These are phyloP conservation scores for Ascaphus truei DNA, from an alignment of 2,113 vertebrate genomes.

Conservation along the genomic window DNA sequence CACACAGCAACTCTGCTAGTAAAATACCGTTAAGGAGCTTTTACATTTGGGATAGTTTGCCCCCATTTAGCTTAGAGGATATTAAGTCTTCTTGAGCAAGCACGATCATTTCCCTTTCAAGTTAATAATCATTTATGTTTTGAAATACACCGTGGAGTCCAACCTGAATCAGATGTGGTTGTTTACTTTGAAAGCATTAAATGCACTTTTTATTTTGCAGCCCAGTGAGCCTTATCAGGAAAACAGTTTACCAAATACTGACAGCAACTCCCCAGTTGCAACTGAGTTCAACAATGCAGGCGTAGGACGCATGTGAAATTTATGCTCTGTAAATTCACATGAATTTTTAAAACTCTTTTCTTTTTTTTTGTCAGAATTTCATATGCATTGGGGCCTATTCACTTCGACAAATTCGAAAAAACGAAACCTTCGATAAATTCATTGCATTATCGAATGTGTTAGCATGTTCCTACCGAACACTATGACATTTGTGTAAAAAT, in stretches of 20 bases:
- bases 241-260: slow-evolving; percentile 20
- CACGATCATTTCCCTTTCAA: not conserved
- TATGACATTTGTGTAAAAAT: too few relatives aligned
- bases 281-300: not conserved
- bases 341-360: too few relatives aligned
- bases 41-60: not conserved
- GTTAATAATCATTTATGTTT: not conserved
- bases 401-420: too few relatives aligned
- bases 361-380: too few relatives aligned
- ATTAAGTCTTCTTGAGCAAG: not conserved
- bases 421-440: too few relatives aligned
- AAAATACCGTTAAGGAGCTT: not conserved
- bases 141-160: not conserved
- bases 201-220: slow-evolving; percentile 18
- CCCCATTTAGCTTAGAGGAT: not conserved
- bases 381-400: too few relatives aligned
- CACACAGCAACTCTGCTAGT: not conserved
- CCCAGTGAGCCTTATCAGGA: slow-evolving; percentile 8
- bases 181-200: slow-evolving; percentile 6
- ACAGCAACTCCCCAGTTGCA: slow-evolving; percentile 12
- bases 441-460: too few relatives aligned
- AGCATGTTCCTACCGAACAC: too few relatives aligned
- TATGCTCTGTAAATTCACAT: too few relatives aligned
- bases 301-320: not conserved
- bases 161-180: not conserved